phyloP scores from a whole-genome alignment of 2,113 vertebrate species.

The Hassar affinis region DNA sequence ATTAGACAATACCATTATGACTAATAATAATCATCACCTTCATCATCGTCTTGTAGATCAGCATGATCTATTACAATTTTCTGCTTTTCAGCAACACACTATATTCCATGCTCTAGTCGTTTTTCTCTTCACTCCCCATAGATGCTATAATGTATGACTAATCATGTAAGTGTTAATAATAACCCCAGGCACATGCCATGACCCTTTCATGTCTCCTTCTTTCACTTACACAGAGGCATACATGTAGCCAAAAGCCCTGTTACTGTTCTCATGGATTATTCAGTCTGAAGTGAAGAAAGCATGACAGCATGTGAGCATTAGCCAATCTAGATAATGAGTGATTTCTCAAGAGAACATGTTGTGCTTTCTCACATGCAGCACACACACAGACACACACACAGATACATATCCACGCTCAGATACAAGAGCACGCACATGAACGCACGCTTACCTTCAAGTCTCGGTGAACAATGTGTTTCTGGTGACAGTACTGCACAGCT shows the following conservation, averaged over 20 bases:
- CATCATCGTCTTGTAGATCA: neutral
- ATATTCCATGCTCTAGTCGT: neutral
- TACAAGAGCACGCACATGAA: neutral
- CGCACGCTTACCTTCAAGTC: constrained; percentile 90
- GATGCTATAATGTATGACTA: neutral
- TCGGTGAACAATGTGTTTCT: constrained; percentile 97
- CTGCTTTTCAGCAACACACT: neutral
- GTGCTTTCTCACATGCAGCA: neutral
- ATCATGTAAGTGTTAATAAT: neutral
- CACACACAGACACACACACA: neutral
- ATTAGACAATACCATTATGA: neutral
- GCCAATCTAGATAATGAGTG: constrained; percentile 10
- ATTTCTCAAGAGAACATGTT: neutral
- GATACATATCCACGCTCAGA: neutral
- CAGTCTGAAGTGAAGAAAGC: constrained; percentile 27
- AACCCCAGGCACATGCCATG: neutral
- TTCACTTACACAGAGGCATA: neutral
- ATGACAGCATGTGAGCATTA: neutral
- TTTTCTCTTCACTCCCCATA: neutral
- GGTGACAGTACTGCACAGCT: constrained; percentile 98
- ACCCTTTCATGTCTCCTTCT: neutral
- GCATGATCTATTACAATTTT: neutral
- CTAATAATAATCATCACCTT: neutral
- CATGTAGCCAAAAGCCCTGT: neutral
- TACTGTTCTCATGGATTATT: constrained; percentile 52